Conservation (phyloP, 1,140 invertebrate genomes). For the Acyrthosiphon pisum region DNA sequence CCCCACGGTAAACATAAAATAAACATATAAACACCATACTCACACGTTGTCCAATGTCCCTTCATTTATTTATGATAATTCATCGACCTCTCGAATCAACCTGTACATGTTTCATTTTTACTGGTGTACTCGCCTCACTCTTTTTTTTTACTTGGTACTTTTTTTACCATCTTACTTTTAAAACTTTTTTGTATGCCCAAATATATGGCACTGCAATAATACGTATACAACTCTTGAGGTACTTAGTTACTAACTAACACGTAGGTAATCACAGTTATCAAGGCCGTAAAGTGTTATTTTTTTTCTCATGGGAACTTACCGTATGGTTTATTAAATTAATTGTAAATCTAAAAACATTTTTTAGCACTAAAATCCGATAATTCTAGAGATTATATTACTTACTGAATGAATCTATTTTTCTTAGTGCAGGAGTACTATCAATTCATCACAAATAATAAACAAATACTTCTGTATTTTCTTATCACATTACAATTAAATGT, state of each 20-base stretch:
- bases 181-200: too few species aligned
- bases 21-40: not conserved
- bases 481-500: not conserved
- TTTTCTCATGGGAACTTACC: too few species aligned
- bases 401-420: not conserved
- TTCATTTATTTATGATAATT: not conserved
- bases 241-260: too few species aligned
- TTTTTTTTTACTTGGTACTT: not conserved
- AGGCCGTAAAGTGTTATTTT: too few species aligned
- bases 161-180: not conserved
- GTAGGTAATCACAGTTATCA: too few species aligned
- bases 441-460: not conserved
- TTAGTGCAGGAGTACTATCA: not conserved
- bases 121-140: not conserved
- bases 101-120: not conserved
- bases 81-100: not conserved
- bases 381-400: not conserved
- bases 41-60: not conserved
- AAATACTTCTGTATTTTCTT: not conserved
- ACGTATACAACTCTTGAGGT: too few species aligned
- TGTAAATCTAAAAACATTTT: not conserved
- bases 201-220: not conserved
- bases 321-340: too few species aligned
- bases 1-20: not conserved
- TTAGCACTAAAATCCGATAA: not conserved